phyloP scores from a whole-genome alignment of 23 tunicate genomes.

The Trididemnum miniatum region DNA sequence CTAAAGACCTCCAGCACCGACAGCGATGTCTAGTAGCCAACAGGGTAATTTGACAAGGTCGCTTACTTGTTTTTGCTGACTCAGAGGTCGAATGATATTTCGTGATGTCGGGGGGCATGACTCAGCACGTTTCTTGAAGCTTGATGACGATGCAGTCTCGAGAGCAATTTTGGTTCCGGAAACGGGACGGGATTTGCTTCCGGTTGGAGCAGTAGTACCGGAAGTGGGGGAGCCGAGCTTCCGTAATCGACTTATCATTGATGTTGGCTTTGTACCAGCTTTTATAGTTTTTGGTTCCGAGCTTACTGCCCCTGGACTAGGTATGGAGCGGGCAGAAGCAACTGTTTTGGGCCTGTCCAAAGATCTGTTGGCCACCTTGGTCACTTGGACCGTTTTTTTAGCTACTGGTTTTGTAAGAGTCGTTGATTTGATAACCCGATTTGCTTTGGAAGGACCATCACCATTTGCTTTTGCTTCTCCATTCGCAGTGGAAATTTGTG shows the following conservation, averaged over 20 bases:
- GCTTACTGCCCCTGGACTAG: constrained; percentile 4
- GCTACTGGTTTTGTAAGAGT: not conserved
- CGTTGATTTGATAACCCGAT: not conserved
- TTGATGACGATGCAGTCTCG: constrained; percentile 30
- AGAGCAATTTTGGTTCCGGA: constrained; percentile 30
- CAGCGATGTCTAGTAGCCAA: too few relatives aligned
- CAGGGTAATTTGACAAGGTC: too few relatives aligned
- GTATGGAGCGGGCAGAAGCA: not conserved
- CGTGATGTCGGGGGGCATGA: constrained; percentile 72
- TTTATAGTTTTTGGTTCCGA: constrained; percentile 24
- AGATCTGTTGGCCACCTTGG: not conserved
- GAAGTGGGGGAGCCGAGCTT: constrained; percentile 50
- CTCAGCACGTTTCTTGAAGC: constrained; percentile 52
- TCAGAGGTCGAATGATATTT: not conserved
- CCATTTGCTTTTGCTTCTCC: not conserved
- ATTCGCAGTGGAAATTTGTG: not conserved
- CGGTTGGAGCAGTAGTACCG: constrained; percentile 21
- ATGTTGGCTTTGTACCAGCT: constrained; percentile 28
- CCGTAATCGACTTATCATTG: constrained; percentile 67
- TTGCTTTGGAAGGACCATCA: not conserved
- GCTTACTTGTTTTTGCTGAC: constrained; percentile 4
- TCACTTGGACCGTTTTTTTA: not conserved
- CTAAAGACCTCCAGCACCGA: too few relatives aligned
- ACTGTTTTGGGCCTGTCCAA: not conserved
- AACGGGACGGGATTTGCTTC: constrained; percentile 37